Conservation (phyloP, 2,113 vertebrate species). For the Geococcyx californianus region DNA sequence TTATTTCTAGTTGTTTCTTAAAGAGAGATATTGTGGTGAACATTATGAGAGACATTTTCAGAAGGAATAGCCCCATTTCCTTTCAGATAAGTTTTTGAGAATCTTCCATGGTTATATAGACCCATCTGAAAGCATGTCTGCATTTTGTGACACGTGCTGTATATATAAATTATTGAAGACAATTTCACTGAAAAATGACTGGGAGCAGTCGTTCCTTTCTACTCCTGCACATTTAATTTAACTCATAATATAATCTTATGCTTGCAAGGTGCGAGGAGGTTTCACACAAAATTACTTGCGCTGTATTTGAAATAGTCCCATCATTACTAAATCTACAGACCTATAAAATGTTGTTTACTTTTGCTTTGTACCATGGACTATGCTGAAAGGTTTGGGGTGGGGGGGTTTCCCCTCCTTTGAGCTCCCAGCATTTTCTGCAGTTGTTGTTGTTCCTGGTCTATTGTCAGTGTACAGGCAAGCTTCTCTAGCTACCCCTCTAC, state of each 20-base stretch:
- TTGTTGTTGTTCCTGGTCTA: not conserved
- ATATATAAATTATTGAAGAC: not conserved
- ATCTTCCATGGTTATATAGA: not conserved
- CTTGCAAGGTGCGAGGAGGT: not conserved
- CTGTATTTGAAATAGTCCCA: not conserved
- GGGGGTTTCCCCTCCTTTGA: not conserved
- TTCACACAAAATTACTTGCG: not conserved
- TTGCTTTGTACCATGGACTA: not conserved
- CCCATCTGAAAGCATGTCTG: not conserved
- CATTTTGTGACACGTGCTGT: not conserved
- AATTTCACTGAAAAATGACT: not conserved
- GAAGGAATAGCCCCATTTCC: not conserved
- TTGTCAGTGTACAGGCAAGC: not conserved
- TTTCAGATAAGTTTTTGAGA: not conserved
- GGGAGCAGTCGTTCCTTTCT: not conserved
- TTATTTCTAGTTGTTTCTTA: not conserved
- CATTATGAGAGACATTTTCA: not conserved
- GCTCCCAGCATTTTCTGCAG: not conserved
- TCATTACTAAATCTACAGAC: not conserved
- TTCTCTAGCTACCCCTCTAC: not conserved
- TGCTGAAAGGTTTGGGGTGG: not conserved
- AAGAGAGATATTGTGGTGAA: not conserved
- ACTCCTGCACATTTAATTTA: not conserved
- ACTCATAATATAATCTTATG: not conserved
- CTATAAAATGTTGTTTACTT: not conserved